Base-by-base conservation (phyloP, 2,797 vertebrate species). In the Pogoniulus pusillus region DNA sequence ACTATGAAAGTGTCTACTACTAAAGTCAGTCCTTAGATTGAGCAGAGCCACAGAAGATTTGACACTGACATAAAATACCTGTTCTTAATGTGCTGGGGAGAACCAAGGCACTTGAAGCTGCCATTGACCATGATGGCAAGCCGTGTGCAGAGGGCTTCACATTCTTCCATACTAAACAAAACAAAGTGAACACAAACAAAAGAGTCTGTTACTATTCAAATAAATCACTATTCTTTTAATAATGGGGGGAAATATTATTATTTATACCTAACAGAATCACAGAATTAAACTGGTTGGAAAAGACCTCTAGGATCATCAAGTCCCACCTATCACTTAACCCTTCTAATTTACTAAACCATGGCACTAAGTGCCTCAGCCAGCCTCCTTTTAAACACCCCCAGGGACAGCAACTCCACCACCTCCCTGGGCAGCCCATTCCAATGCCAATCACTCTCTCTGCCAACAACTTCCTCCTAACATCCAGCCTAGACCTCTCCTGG, bases 61-160 rank as follows among this genome's bases (percentile, higher is more conserved):
- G 41, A 45, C 41, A 24, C 18, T 41, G 22, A 70, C 9, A 49
- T 9, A 32, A 45, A 82, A 7, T 94, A 99, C 98, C 98, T 98
- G 98, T 97, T 98, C 97, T 98, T 99, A 96, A 99, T 98, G 97
- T 99, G 98, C 96, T 99, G 98, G 74, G 98, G 98, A 91, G 98
- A 98, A 41, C 99, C 99, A 64, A 99, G 98, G 94, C 99, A 99
- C 93, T 85, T 97, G 97, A 99, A 99, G 95, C 98, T 97, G 95
- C 98, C 98, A 86, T 98, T 97, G 66, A 98, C 98, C 98, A 99
- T 99, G 85, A 99, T 98, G 91, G 98, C 98, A 93, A 99, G 98
- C 64, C 98, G 97, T 30, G 97, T 97, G 91, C 99, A 99, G 89
- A 99, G 96, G 1, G 98, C 98, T 96, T 99, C 98, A 51, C 98